These are phyloP conservation scores for Choristoneura fumiferana DNA, from an alignment of 1,140 invertebrate species.

Conservation along the genomic window DNA sequence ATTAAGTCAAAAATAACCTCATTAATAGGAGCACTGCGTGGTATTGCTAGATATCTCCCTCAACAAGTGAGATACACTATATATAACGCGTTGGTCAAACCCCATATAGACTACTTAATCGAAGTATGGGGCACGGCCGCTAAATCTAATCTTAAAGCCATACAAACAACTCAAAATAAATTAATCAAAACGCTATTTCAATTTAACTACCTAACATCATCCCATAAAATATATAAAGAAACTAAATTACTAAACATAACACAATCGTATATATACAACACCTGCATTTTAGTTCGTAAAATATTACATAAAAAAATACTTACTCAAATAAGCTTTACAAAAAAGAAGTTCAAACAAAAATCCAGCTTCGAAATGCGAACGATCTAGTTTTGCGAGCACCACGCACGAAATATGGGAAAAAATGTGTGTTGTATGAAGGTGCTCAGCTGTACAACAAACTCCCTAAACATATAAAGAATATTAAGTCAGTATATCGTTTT, in stretches of 20 bases:
- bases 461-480: background rate
- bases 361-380: background rate
- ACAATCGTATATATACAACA: constrained; percentile 6
- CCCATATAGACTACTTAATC: too few relatives aligned
- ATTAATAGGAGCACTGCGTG: too few relatives aligned
- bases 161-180: constrained; percentile 7
- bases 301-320: background rate
- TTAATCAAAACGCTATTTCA: constrained; percentile 1
- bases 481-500: background rate
- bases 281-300: constrained; percentile 1
- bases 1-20: too few relatives aligned
- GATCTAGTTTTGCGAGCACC: background rate
- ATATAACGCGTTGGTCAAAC: too few relatives aligned
- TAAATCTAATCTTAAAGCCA: background rate
- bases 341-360: background rate
- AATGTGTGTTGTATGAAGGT: too few relatives aligned
- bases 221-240: constrained; percentile 1
- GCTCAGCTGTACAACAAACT: background rate
- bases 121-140: too few relatives aligned
- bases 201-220: background rate
- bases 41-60: too few relatives aligned
- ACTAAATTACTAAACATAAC: background rate
- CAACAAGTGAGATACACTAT: too few relatives aligned
- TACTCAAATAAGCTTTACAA: background rate
- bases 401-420: too few relatives aligned